Conservation (phyloP, 2,888 invertebrate genomes). For the Pantelozetes paolii region DNA sequence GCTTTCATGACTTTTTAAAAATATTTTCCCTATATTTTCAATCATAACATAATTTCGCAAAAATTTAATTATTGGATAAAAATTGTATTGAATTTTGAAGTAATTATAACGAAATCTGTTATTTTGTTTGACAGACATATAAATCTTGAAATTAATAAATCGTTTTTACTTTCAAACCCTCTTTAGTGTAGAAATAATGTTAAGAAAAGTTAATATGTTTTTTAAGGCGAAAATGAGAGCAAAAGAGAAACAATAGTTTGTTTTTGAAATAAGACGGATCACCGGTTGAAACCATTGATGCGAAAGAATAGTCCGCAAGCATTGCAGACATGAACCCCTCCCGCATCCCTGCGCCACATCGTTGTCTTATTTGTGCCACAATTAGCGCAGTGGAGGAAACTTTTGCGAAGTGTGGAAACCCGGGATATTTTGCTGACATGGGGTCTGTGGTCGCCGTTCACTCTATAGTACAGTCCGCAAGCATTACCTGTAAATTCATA, state of each 20-base stretch:
- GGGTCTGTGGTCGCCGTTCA: slow-evolving; percentile 38
- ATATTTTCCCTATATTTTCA: too few relatives aligned
- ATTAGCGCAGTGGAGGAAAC: slow-evolving; percentile 36
- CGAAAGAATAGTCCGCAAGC: slow-evolving; percentile 39
- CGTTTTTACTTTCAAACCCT: background rate
- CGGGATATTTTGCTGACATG: slow-evolving; percentile 35
- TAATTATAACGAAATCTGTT: background rate
- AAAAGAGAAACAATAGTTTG: background rate
- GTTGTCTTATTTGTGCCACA: slow-evolving; percentile 40
- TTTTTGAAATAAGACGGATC: background rate
- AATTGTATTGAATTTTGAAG: background rate
- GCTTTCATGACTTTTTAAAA: slow-evolving; percentile 5
- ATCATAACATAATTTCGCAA: background rate
- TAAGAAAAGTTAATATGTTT: background rate
- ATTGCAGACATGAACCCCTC: slow-evolving; percentile 37
- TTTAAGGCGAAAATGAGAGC: background rate
- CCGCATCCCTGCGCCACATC: slow-evolving; percentile 39
- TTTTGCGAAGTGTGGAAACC: slow-evolving; percentile 26
- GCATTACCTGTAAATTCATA: slow-evolving; percentile 35
- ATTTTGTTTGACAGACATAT: background rate
- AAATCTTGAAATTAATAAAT: background rate
- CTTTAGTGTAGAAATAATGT: background rate
- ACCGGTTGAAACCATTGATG: slow-evolving; percentile 40
- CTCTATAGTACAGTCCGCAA: slow-evolving; percentile 37
- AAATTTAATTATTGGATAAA: background rate